phyloP scores from a whole-genome alignment of 2,113 vertebrate genomes.

The Cochlearius cochlearius region DNA sequence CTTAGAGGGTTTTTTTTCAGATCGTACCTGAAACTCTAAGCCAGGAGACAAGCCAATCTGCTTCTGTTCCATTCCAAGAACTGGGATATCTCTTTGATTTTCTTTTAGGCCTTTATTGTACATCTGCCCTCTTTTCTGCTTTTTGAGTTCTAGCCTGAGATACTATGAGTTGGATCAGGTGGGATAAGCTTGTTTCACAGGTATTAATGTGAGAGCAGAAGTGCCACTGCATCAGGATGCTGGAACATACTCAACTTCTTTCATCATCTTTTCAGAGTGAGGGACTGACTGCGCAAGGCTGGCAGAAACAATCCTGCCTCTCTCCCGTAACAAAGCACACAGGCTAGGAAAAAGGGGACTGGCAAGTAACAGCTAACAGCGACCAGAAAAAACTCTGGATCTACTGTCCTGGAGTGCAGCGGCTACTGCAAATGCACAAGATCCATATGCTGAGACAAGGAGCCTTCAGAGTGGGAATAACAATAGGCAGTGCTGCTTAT shows the following conservation, averaged over 20 bases:
- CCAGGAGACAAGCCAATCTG: neutral
- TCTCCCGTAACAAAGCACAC: neutral
- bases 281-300: neutral
- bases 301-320: neutral
- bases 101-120: neutral
- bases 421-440: neutral
- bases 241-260: neutral
- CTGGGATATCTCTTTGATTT: neutral
- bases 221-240: neutral
- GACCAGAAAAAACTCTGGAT: neutral
- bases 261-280: neutral
- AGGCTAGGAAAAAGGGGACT: neutral
- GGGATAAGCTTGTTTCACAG: neutral
- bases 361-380: neutral
- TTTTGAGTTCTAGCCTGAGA: neutral
- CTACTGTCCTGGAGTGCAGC: neutral
- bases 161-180: neutral
- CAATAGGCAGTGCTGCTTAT: neutral
- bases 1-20: neutral
- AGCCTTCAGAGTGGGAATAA: neutral
- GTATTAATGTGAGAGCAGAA: neutral
- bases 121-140: neutral
- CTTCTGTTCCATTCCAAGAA: neutral
- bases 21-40: neutral
- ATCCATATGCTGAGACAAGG: neutral